Conservation (phyloP, 2,113 vertebrate species). For the Centropus unirufus region DNA sequence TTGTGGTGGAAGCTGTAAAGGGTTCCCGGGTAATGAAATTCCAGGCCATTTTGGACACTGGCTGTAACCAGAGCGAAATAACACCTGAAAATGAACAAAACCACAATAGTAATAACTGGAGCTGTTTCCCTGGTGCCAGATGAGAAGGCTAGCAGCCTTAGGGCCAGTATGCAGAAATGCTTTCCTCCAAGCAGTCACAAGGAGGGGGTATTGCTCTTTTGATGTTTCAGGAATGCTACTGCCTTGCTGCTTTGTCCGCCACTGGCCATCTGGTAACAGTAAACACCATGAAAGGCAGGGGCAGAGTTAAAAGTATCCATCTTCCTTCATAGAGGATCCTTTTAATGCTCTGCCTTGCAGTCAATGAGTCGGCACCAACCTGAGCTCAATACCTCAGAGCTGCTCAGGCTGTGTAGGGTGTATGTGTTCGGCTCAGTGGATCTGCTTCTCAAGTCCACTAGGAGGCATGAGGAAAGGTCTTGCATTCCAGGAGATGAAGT, state of each 20-base stretch:
- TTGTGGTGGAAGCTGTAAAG: background rate
- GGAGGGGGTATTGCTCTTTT: constrained; percentile 50
- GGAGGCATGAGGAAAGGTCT: background rate
- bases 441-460: background rate
- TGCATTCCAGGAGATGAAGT: background rate
- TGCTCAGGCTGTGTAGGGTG: background rate
- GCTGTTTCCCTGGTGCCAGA: background rate
- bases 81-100: background rate
- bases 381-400: background rate
- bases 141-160: background rate
- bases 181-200: constrained; percentile 30
- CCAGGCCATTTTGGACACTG: background rate
- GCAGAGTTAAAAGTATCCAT: accelerated
- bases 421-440: background rate
- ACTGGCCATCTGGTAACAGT: background rate
- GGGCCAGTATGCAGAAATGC: background rate
- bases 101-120: accelerated
- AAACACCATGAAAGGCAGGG: background rate
- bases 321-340: background rate
- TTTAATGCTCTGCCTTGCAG: background rate
- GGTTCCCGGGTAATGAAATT: background rate
- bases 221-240: background rate
- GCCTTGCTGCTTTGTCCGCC: background rate
- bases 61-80: background rate
- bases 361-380: background rate